Base-by-base conservation (phyloP, 1,140 invertebrate genomes). In the Magallana angulata region DNA sequence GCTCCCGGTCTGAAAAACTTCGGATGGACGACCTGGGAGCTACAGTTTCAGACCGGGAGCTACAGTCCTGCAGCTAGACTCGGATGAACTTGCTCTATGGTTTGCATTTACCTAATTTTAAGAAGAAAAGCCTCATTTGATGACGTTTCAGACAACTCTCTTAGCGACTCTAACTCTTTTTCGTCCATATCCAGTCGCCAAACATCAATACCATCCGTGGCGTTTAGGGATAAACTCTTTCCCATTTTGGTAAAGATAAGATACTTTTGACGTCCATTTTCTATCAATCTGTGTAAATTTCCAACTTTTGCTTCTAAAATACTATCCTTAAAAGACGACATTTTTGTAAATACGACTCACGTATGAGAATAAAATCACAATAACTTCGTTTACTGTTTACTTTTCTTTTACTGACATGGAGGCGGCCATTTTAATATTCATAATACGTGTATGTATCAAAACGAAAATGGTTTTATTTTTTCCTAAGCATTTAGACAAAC, bases 191-290 rank as follows among this genome's bases (percentile, higher is more conserved):
- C 91, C 1, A 88, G 62, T 84, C 87, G 88, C 92, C 93, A 94
- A 7, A 94, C 85, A 48, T 93, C 90, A 3, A 91, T 76, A 3
- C 93, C 93, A 89, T 94, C 91, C 4, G 90, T 92, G 4, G 90
- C 92, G 85, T 89, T 89, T 1, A 94, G 36, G 24, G 90, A 85
- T 91, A 91, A 93, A 14, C 82, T 48, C 36, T 86, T 71, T 11
- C 57, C 71, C 14, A 91, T 81, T 57, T 86, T 85, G 12, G 92
- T 93, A 64, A 91, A 94, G 82, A 91, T 91, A 30, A 94, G 60
- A 84, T 86, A 93, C 60, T 90, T 90, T n/a, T 90, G 89, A 7
- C 86, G 89, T 4, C 86, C 90, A 83, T 89, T 91, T 82, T 87
- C 48, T 7, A 90, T 64, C 5, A 91, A 60, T 80, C 80, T 84